Conservation (phyloP, 1,140 invertebrate species). For the Formica exsecta region DNA sequence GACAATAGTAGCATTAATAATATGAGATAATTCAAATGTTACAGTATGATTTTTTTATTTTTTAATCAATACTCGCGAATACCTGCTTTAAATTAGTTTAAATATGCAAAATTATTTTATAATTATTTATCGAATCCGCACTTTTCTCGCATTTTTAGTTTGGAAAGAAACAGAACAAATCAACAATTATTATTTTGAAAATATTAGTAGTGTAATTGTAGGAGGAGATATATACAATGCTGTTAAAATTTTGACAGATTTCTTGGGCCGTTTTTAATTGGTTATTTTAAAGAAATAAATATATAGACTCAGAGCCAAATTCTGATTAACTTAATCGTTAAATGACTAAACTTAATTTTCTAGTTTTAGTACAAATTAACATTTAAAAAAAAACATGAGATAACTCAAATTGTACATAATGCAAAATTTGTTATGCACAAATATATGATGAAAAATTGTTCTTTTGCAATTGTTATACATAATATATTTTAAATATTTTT, state of each 20-base stretch:
- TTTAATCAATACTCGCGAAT: too few species aligned
- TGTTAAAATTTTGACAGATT: not conserved
- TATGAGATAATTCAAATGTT: not conserved
- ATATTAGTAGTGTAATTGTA: constrained; percentile 3
- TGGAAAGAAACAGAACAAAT: not conserved
- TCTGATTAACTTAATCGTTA: too few species aligned
- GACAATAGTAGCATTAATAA: not conserved
- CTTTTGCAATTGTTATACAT: constrained; percentile 28
- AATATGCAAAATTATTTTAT: too few species aligned
- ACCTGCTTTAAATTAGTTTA: too few species aligned
- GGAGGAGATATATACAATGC: not conserved
- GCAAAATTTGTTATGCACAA: not conserved
- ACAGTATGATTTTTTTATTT: not conserved
- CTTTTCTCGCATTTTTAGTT: too few species aligned
- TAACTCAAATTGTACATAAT: not conserved
- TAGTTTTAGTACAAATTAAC: not conserved
- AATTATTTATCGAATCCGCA: too few species aligned
- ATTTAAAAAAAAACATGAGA: not conserved
- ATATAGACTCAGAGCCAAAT: too few species aligned
- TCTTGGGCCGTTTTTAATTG: not conserved
- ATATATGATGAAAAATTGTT: not conserved
- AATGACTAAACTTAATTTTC: too few species aligned
- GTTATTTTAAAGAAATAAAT: constrained; percentile 2
- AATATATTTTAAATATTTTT: constrained; percentile 6
- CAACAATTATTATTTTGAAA: not conserved